These are phyloP conservation scores for Notocelia uddmanniana DNA, from an alignment of 2,888 invertebrate species.

Conservation along the genomic window DNA sequence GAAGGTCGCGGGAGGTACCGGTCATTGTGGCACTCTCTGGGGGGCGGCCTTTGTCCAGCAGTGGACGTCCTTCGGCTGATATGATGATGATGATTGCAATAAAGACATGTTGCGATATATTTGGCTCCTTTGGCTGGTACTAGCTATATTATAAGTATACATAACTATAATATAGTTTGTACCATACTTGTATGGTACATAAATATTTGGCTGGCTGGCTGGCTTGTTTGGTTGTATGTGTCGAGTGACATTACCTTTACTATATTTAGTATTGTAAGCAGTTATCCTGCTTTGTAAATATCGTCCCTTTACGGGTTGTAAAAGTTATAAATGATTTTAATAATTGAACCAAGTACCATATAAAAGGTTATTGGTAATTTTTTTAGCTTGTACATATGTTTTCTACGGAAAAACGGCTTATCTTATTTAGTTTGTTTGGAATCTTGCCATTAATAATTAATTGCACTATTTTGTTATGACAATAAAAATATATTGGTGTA, in stretches of 20 bases:
- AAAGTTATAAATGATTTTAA: neutral
- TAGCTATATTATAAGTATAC: no score
- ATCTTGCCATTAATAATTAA: neutral
- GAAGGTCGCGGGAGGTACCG: no score
- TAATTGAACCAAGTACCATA: neutral
- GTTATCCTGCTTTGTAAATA: constrained; percentile 9
- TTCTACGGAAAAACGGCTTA: neutral
- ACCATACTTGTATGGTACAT: no score
- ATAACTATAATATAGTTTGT: no score
- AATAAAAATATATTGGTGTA: neutral
- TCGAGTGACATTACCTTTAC: neutral
- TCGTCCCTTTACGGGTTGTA: neutral
- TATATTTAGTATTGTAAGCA: neutral
- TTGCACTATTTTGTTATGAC: neutral
- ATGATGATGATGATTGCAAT: no score
- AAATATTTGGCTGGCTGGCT: no score
- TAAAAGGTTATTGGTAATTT: neutral
- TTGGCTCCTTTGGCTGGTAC: no score
- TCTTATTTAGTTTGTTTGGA: neutral
- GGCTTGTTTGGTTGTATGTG: no score
- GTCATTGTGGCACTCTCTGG: no score
- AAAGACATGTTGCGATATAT: no score
- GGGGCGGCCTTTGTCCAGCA: no score
- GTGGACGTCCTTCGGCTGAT: no score
- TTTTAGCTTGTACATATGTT: neutral